Evolutionary conservation across 2,888 invertebrate genomes (phyloP), one percentile per base, ranked within the genome.

Genomic region (Hesperia comma): DNA sequence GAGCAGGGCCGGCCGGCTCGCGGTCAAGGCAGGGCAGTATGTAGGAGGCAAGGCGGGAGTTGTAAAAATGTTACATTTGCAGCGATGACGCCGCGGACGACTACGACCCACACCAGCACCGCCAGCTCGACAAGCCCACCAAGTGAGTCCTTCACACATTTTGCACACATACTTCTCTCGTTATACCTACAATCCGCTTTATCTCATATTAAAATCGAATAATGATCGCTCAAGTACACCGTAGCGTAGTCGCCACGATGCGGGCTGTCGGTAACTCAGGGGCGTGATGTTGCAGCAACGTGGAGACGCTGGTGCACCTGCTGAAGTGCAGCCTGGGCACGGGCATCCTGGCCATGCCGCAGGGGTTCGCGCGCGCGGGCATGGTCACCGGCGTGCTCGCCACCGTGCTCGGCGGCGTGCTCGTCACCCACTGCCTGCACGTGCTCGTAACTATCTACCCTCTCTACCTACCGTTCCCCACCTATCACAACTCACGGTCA

Each of bases 251-350:
- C 26, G 26, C 5, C 3, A 26, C 5, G 26, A 26, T 26, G 26
- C 26, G 26, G 3, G 2, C 3, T 26, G 26, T 26, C 26, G 26
- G 26, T 26, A 37, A 0, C 2, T 10, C 37, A 3, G 8, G 37
- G 37, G 37, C 67, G 55, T 46, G 66, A 33, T 72, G 68, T 89
- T 92, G 55, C 89, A 97, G 97, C 74, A 96, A 97, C 86, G 84
- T 94, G 70, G 97, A 97, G 83, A 97, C 97, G 0, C 90, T 98
- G 69, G 94, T 98, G 73, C 97, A 98, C 82, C 89, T 98, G 67
- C 87, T 98, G 72, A 98, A 98, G 85, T 98, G 97, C 33, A 98
- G 97, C 84, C 93, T 98, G 71, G 98, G 98, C 0, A 98, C 98
- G 0, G 98, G 98, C 6, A 97, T 98, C 75, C 92, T 98, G 62